phyloP scores from a whole-genome alignment of 2,113 vertebrate species.

The Dinomys branickii region DNA sequence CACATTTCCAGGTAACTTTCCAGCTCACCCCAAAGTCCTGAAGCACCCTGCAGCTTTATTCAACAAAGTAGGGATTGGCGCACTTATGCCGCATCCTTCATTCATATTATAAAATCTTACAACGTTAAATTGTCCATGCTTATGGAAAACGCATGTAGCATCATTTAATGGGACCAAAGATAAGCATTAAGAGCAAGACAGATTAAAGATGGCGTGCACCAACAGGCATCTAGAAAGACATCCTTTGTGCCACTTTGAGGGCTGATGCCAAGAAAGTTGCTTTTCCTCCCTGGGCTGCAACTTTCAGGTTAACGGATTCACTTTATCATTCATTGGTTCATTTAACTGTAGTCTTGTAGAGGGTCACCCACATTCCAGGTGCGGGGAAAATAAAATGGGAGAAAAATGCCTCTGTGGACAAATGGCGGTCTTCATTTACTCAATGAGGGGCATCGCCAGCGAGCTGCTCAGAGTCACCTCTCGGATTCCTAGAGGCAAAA shows the following conservation, averaged over 20 bases:
- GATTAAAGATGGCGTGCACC: not conserved
- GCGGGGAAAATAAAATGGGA: not conserved
- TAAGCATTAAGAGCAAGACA: not conserved
- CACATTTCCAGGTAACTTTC: not conserved
- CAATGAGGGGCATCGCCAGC: not conserved
- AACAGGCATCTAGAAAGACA: not conserved
- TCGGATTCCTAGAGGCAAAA: not conserved
- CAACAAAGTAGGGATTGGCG: not conserved
- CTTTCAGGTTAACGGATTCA: not conserved
- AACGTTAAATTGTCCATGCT: not conserved
- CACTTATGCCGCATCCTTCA: not conserved
- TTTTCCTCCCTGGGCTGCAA: not conserved
- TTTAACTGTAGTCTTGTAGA: not conserved
- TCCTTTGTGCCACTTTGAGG: not conserved
- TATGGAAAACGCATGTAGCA: not conserved
- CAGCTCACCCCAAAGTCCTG: not conserved
- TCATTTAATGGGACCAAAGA: not conserved
- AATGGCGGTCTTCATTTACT: not conserved
- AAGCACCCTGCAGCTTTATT: not conserved
- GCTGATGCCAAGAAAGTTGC: not conserved
- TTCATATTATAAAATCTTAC: not conserved
- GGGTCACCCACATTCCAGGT: not conserved
- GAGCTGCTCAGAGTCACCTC: not conserved
- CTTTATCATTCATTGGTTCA: not conserved
- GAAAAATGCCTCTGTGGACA: not conserved